phyloP scores from a whole-genome alignment of 2,113 vertebrate genomes.

The Phocoena sinus region DNA sequence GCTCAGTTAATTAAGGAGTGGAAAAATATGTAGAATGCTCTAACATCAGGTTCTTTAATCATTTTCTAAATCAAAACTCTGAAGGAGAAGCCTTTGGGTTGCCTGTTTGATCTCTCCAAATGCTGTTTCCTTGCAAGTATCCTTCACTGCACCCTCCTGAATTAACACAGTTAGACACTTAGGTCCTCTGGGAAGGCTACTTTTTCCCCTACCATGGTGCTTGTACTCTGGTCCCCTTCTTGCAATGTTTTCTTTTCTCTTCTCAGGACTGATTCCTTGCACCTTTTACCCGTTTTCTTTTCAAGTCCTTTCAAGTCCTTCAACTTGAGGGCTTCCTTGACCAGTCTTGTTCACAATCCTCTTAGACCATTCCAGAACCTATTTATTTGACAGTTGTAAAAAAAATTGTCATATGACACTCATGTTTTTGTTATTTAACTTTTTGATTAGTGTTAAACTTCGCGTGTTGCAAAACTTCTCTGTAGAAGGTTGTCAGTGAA shows the following conservation, averaged over 20 bases:
- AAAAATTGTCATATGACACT: not conserved
- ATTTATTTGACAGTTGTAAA: not conserved
- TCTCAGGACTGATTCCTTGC: not conserved
- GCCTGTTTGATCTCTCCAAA: not conserved
- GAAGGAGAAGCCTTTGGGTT: not conserved
- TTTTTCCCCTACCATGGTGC: not conserved
- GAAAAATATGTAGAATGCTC: not conserved
- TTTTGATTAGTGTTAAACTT: not conserved
- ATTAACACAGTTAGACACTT: too few species aligned
- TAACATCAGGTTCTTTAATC: not conserved
- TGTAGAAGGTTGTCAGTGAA: not conserved
- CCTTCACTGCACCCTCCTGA: rapidly evolving
- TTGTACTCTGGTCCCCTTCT: not conserved
- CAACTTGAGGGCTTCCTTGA: not conserved
- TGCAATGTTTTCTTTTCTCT: not conserved
- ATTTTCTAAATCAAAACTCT: not conserved
- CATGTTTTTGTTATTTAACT: not conserved
- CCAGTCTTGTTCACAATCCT: not conserved
- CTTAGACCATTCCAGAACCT: not conserved
- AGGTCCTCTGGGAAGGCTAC: rapidly evolving
- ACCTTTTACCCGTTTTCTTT: not conserved
- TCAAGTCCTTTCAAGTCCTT: not conserved
- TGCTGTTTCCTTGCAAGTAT: not conserved
- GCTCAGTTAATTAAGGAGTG: not conserved
- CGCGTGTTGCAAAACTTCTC: not conserved